Base-by-base conservation (phyloP, 2,888 invertebrate species). In the Pollenia labialis region DNA sequence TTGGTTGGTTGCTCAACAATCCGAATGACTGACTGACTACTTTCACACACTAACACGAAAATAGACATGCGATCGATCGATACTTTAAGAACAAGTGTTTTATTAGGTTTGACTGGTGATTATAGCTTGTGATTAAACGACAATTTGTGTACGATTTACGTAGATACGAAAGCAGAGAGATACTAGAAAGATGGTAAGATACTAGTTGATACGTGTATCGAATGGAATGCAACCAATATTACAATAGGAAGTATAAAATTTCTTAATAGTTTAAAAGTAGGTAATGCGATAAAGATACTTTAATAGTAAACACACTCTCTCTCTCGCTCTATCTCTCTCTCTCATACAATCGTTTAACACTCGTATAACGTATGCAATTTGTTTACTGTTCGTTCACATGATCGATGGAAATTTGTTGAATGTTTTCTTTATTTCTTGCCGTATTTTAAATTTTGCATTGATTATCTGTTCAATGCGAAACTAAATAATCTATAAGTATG, bases 181-280 rank as follows among this genome's bases (percentile, higher is more conserved):
- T 18, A 18, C 32, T 32, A 32, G 32, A 58, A 32, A 60, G 23
- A 48, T 56, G 56, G 16, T 1, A 18, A 42, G 18, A 14, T 42
- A 16, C 4, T 69, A 8, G 16, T 58, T 46, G 1, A 32, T 72
- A 62, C 66, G 46, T 46, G 48, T 68, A 77, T 56, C 40, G 54
- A 72, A 64, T 82, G 60, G 75, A 69, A 62, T 82, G 50, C 60
- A 82, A 62, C 7, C 46, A 60, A 74, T 77, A 76, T 54, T 16
- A 50, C 42, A 42, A 60, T 52, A 64, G 85, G 81, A 85, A 85
- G 85, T 85, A 81, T 71, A 81, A 80, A 84, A 80, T 85, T 75
- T 56, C 56, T 75, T 32, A 71, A 71, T 48, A 32, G 50, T 56
- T 54, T 23, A 16, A 64, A 81, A 72, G 46, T 64, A 64, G 54